These are phyloP conservation scores for Subacronicta megacephala DNA, from an alignment of 2,888 invertebrate species.

Conservation along the genomic window DNA sequence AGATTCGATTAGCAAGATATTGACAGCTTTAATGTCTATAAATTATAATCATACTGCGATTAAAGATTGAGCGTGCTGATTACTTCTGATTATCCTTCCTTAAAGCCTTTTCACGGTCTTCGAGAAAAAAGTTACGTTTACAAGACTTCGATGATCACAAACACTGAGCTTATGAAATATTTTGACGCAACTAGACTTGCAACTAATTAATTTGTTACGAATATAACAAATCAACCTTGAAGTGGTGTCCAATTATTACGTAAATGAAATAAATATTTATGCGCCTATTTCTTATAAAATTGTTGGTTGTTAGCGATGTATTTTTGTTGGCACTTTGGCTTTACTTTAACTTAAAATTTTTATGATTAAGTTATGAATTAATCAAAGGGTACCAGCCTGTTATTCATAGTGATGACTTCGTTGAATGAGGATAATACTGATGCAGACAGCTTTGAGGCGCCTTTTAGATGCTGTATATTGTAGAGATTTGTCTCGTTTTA, in stretches of 20 bases:
- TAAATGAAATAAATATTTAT: constrained; percentile 27
- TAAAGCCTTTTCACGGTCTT: neutral
- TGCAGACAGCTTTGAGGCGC: neutral
- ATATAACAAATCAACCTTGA: constrained; percentile 42
- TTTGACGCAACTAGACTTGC: constrained; percentile 29
- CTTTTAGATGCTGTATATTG: neutral
- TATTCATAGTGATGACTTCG: neutral
- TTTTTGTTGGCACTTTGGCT: neutral
- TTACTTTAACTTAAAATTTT: neutral
- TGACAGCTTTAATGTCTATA: constrained; percentile 3
- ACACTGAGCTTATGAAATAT: constrained; percentile 37
- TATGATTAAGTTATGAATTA: neutral
- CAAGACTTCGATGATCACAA: neutral
- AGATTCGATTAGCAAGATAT: constrained; percentile 30
- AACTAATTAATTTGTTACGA: constrained; percentile 49
- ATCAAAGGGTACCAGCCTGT: too few relatives aligned
- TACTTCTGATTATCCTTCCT: constrained; percentile 28
- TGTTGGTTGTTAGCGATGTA: neutral
- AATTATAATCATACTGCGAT: constrained; percentile 18
- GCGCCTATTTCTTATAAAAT: constrained; percentile 9
- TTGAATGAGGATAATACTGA: neutral
- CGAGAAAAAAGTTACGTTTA: neutral
- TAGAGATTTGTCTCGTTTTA: neutral
- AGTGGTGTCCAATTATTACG: constrained; percentile 30
- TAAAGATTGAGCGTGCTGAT: constrained; percentile 12